A percentile compares a stretch with the other conserved stretches of the same genome.
phyloP scores from a whole-genome alignment of 2,797 vertebrate genomes.

The Anomalospiza imberbis region DNA sequence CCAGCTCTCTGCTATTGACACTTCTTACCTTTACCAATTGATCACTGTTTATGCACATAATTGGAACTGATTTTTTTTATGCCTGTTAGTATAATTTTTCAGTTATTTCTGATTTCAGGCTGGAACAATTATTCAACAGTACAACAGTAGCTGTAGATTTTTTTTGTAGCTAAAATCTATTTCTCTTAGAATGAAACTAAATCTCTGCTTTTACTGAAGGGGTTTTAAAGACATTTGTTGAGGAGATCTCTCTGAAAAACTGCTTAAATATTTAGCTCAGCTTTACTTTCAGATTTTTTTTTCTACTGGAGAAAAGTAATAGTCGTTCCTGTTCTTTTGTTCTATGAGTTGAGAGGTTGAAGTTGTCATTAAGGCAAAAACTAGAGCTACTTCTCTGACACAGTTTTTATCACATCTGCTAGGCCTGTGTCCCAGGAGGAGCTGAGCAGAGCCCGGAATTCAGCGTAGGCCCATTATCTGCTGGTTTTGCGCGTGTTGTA shows the following conservation, averaged over 20 bases:
- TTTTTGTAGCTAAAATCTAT: constrained; percentile 12
- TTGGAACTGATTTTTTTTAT: not conserved
- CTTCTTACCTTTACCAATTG: not conserved
- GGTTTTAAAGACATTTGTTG: constrained; percentile 45
- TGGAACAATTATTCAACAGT: not conserved
- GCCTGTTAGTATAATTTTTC: not conserved
- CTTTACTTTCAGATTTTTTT: constrained; percentile 44
- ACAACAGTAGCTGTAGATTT: not conserved
- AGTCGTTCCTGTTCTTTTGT: constrained; percentile 70
- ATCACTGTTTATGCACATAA: not conserved
- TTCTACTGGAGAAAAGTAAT: constrained; percentile 40
- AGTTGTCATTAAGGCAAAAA: constrained; percentile 79
- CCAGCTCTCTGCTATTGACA: not conserved
- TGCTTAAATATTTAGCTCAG: constrained; percentile 62
- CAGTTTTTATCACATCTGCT: constrained; percentile 79
- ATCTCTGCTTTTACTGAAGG: not conserved
- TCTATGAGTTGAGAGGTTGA: constrained; percentile 75
- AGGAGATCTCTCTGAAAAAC: constrained; percentile 51
- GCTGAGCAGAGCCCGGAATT: constrained; percentile 70
- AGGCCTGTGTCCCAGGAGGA: constrained; percentile 76
- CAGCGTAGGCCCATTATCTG: constrained; percentile 77
- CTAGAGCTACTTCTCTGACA: constrained; percentile 75
- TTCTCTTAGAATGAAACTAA: not conserved
- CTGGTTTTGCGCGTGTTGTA: constrained; percentile 67
- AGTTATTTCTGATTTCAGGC: constrained; percentile 20